Percentiles rank a stretch among this genome's conserved stretches.
Evolutionary conservation across 2,888 invertebrate species (phyloP).

Genomic region (Hyalella azteca): DNA sequence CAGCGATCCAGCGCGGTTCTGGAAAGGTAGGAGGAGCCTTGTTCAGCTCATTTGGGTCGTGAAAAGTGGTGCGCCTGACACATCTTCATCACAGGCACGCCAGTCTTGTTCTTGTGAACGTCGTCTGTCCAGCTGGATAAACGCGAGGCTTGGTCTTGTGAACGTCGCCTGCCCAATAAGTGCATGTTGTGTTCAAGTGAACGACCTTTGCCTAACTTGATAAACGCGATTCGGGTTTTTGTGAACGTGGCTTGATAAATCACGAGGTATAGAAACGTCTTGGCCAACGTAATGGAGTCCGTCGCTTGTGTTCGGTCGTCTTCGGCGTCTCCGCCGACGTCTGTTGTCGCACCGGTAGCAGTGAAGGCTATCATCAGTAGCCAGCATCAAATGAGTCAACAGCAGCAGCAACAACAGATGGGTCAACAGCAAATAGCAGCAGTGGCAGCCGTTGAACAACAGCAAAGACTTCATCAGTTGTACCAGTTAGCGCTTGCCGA

Average conservation of each 20-base stretch:
- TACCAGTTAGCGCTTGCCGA: constrained; percentile 89
- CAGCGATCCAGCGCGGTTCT: neutral
- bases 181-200: neutral
- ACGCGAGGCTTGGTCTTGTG: constrained; percentile 2
- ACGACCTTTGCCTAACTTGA: too few species aligned
- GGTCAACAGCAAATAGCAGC: constrained; percentile 32
- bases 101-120: constrained; percentile 2
- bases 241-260: too few species aligned
- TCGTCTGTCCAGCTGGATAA: neutral
- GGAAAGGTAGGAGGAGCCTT: constrained; percentile 34
- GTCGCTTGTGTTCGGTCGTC: constrained; percentile 51
- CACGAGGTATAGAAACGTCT: too few species aligned
- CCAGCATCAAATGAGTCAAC: neutral
- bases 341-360: constrained; percentile 56
- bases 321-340: constrained; percentile 52
- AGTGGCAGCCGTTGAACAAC: constrained; percentile 38
- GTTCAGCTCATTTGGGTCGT: constrained; percentile 12
- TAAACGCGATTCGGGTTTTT: too few species aligned
- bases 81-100: neutral
- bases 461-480: constrained; percentile 67
- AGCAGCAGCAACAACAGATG: constrained; percentile 12
- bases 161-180: neutral
- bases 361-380: constrained; percentile 44
- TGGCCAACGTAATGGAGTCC: constrained; percentile 46
- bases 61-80: neutral